Percentiles rank a stretch among this genome's conserved stretches.
phyloP scores from a whole-genome alignment of 2,113 vertebrate species.

The Sebastes fasciatus region DNA sequence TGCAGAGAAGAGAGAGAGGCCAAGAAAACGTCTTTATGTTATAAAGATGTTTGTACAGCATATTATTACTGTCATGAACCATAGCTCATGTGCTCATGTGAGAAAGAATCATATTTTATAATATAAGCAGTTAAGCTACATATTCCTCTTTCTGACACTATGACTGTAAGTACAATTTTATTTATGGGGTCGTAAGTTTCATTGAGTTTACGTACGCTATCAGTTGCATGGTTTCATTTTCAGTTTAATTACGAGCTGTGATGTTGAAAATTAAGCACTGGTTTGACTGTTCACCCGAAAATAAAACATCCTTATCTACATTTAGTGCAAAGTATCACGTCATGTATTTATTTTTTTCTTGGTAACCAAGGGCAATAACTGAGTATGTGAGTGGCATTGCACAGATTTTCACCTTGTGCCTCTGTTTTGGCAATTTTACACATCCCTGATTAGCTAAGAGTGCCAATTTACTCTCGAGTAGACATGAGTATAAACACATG shows the following conservation, averaged over 20 bases:
- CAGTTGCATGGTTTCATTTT: constrained; percentile 15
- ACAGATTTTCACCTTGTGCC: constrained; percentile 20
- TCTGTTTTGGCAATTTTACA: constrained; percentile 34
- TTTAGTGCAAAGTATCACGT: background rate
- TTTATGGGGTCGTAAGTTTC: background rate
- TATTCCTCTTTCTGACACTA: background rate
- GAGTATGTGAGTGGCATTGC: background rate
- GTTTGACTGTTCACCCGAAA: background rate
- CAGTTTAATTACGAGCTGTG: constrained; percentile 1
- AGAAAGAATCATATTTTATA: no score
- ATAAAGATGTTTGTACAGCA: no score
- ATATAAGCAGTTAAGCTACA: background rate
- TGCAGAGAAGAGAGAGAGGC: no score
- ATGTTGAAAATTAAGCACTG: background rate
- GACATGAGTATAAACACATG: constrained; percentile 6
- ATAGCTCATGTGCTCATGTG: no score
- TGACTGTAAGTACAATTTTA: background rate
- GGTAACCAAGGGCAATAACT: background rate
- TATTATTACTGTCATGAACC: no score
- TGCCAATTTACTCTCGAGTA: constrained; percentile 14
- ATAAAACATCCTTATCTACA: background rate
- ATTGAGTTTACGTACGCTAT: background rate
- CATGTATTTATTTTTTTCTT: background rate
- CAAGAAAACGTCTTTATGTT: no score
- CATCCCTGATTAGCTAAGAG: constrained; percentile 29